Conservation (phyloP, 1,140 invertebrate genomes). For the Heliothis virescens region DNA sequence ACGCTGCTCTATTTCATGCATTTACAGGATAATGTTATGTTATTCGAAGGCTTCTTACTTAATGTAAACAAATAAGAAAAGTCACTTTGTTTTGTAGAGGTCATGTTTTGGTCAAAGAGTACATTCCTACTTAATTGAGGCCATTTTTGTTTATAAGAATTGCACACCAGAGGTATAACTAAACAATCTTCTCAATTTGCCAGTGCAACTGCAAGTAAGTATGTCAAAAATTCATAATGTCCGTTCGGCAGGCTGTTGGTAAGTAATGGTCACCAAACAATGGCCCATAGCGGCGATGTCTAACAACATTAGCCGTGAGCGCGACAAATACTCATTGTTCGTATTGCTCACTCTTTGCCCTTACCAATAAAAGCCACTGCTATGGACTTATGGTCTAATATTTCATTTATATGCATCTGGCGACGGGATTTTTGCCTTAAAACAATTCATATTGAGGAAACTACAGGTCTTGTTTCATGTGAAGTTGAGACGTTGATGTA, state of each 20-base stretch:
- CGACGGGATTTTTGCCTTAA: slow-evolving; percentile 19
- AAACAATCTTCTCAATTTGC: not conserved
- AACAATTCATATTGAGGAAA: slow-evolving; percentile 36
- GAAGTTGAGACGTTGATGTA: not conserved
- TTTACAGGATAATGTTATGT: slow-evolving; percentile 18
- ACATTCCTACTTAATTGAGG: not conserved
- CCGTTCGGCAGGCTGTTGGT: slow-evolving; percentile 33
- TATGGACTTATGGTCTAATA: slow-evolving; percentile 53
- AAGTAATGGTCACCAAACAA: slow-evolving; percentile 58
- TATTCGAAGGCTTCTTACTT: slow-evolving; percentile 12
- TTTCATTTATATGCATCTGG: slow-evolving; percentile 52
- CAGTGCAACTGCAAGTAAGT: not conserved
- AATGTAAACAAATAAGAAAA: slow-evolving; percentile 1
- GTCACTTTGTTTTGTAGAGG: not conserved
- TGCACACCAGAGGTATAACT: no score
- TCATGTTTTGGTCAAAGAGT: not conserved
- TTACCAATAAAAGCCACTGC: slow-evolving; percentile 55
- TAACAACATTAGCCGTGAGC: slow-evolving; percentile 55
- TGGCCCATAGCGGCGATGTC: slow-evolving; percentile 51
- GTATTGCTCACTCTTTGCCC: slow-evolving; percentile 50
- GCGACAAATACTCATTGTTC: slow-evolving; percentile 59
- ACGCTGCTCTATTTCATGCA: slow-evolving; percentile 34
- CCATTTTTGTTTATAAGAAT: no score
- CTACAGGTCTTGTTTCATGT: slow-evolving; percentile 22
- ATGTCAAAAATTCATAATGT: slow-evolving; percentile 44